Percentiles rank a stretch among this genome's conserved stretches.
Evolutionary conservation across 2,797 vertebrate species (phyloP).

Genomic region (Gambelia wislizenii): DNA sequence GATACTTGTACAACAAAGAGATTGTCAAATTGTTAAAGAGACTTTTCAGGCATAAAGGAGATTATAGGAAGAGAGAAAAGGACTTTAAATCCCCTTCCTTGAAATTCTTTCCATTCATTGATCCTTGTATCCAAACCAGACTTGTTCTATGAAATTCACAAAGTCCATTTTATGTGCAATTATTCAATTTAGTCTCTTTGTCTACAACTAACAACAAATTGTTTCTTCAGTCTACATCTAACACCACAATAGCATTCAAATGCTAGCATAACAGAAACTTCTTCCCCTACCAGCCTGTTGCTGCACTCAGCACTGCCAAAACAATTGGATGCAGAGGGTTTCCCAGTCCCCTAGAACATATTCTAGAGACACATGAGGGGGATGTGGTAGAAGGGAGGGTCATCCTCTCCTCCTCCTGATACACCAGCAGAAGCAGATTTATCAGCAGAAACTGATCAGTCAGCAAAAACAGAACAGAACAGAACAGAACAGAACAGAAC

Average conservation of each 20-base stretch:
- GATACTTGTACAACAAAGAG: neutral
- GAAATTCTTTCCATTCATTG: no score
- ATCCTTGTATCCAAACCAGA: neutral
- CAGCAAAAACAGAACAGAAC: no score
- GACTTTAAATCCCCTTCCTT: no score
- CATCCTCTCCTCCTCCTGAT: no score
- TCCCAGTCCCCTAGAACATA: neutral
- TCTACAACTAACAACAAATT: neutral
- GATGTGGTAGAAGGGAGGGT: neutral
- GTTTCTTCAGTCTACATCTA: neutral
- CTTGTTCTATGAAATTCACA: no score
- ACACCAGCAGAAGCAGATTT: neutral
- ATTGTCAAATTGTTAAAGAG: neutral
- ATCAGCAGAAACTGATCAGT: neutral
- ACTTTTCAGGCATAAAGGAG: neutral
- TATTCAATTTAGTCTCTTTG: no score
- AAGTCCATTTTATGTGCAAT: no score
- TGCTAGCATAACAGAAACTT: neutral
- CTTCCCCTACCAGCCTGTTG: neutral
- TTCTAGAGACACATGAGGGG: neutral
- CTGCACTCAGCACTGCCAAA: neutral
- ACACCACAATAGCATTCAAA: neutral
- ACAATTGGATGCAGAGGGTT: neutral
- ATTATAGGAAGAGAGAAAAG: no score
- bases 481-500: no score